A percentile compares a stretch with the other conserved stretches of the same genome.
phyloP scores from a whole-genome alignment of 2,888 invertebrate genomes.

The Fissipunctia ypsillon region DNA sequence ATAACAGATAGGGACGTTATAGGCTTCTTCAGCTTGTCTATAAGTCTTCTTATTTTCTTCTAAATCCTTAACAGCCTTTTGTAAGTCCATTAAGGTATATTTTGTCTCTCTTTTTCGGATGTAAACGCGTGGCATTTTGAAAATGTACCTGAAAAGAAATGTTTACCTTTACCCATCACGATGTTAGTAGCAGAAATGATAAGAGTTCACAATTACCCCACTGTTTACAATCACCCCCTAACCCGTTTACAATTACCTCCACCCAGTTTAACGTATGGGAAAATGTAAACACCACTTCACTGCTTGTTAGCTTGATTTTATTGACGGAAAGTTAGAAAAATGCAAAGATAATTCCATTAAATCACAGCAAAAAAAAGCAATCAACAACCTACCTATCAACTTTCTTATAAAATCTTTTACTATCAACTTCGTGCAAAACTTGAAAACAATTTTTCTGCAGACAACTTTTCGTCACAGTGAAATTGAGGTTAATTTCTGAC shows the following conservation, averaged over 20 bases:
- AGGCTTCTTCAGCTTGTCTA: constrained; percentile 11
- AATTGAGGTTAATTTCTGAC: constrained; percentile 10
- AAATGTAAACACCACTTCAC: constrained; percentile 14
- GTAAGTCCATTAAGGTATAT: constrained; percentile 19
- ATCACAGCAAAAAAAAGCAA: constrained; percentile 10
- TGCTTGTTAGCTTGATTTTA: constrained; percentile 10
- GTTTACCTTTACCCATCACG: constrained; percentile 9
- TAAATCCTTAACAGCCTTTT: constrained; percentile 19
- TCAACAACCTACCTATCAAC: constrained; percentile 5
- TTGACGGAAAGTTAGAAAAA: constrained; percentile 9
- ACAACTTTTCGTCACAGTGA: constrained; percentile 12
- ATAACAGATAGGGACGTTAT: constrained; percentile 28
- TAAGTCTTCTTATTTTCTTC: constrained; percentile 17
- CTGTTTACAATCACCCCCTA: constrained; percentile 7
- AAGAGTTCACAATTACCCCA: constrained; percentile 13
- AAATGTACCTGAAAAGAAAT: constrained; percentile 4
- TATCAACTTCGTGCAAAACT: background rate
- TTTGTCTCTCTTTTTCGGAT: constrained; percentile 1
- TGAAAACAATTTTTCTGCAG: constrained; percentile 11
- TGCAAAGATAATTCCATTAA: background rate
- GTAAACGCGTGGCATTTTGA: constrained; percentile 3
- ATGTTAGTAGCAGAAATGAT: constrained; percentile 10
- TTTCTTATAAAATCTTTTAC: background rate
- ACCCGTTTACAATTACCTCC: constrained; percentile 7
- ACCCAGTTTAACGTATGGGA: constrained; percentile 11